Conservation (phyloP, 2,797 vertebrate genomes). For the Neosalanx taihuensis region DNA sequence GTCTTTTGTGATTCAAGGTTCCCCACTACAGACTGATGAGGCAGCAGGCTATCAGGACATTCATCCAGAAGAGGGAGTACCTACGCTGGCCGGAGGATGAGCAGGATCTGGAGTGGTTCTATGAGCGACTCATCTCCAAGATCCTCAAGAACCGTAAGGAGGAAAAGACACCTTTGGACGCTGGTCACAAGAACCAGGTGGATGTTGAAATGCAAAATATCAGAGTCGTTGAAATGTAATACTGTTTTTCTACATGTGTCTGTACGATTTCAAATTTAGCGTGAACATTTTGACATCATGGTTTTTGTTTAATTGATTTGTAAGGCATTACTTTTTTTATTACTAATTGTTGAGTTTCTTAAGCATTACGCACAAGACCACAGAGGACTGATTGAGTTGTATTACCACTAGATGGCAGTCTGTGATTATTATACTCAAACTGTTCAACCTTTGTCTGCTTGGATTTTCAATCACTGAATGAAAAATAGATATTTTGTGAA, state of each 20-base stretch:
- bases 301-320: too few relatives aligned
- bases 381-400: too few relatives aligned
- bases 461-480: too few relatives aligned
- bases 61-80: conserved; percentile 76
- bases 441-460: too few relatives aligned
- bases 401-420: conserved; percentile 47
- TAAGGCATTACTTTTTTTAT: too few relatives aligned
- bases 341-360: too few relatives aligned
- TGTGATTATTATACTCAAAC: background rate
- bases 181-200: background rate
- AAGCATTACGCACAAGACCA: too few relatives aligned
- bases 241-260: background rate
- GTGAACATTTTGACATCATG: too few relatives aligned
- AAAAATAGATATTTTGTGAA: background rate
- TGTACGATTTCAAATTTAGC: too few relatives aligned
- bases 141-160: conserved; percentile 72
- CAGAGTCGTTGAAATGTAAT: background rate
- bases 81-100: conserved; percentile 85
- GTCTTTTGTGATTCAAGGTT: conserved; percentile 37
- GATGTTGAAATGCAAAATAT: conserved; percentile 33
- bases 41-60: conserved; percentile 70
- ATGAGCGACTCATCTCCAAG: conserved; percentile 70
- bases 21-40: conserved; percentile 75
- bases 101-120: conserved; percentile 87
- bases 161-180: conserved; percentile 31